phyloP scores from a whole-genome alignment of 2,113 vertebrate genomes.

The Stomatorhinus ivindoensis region DNA sequence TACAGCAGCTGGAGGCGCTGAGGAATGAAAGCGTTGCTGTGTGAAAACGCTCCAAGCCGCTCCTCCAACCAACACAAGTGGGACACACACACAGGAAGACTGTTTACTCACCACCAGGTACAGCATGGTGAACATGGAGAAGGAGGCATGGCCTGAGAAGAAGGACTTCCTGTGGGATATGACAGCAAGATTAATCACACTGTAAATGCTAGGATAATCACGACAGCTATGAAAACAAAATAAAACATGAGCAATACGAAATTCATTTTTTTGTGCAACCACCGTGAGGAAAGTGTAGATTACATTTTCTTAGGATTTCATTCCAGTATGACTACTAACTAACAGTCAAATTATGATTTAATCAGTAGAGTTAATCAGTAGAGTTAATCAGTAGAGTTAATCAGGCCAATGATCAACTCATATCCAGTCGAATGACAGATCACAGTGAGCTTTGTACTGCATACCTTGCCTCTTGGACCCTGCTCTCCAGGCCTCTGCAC shows the following conservation, averaged over 20 bases:
- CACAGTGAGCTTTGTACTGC: neutral
- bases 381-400: neutral
- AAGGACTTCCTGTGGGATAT: constrained; percentile 87
- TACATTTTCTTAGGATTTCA: neutral
- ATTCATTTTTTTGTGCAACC: neutral
- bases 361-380: neutral
- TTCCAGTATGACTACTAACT: neutral
- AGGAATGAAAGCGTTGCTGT: neutral
- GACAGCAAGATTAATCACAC: neutral
- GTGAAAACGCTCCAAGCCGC: neutral
- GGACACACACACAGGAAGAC: neutral
- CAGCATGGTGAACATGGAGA: constrained; percentile 96
- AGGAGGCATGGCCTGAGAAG: constrained; percentile 96
- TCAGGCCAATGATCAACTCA: neutral
- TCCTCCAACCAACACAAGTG: neutral
- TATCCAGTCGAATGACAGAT: constrained; percentile 22
- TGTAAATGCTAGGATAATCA: neutral
- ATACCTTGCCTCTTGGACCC: constrained; percentile 90
- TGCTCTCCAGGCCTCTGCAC: constrained; percentile 66
- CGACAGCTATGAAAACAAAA: constrained; percentile 14
- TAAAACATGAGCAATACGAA: neutral
- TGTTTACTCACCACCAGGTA: constrained; percentile 89
- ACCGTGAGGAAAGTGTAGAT: neutral
- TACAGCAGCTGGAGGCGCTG: neutral
- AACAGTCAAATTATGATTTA: neutral